Percentiles rank a stretch among this genome's conserved stretches.
Conservation (phyloP, 2,113 vertebrate genomes). For the Sceloporus undulatus region DNA sequence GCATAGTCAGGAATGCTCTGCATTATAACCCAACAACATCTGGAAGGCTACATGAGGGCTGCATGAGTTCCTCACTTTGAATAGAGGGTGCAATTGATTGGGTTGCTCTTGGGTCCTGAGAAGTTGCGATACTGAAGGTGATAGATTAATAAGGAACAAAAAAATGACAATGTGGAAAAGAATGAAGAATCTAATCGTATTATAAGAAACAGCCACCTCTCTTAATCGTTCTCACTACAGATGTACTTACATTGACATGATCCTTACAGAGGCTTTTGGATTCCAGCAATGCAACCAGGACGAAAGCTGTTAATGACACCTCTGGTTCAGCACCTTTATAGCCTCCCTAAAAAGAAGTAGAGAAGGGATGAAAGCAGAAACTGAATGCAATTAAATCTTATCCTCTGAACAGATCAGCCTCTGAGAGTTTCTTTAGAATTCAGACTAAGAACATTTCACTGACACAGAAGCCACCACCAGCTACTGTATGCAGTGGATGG, state of each 20-base stretch:
- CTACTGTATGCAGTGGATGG: not conserved
- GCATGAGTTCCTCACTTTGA: too few species aligned
- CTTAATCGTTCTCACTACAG: not conserved
- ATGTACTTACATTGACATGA: constrained; percentile 78
- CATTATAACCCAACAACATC: too few species aligned
- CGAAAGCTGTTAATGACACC: constrained; percentile 87
- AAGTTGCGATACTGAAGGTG: not conserved
- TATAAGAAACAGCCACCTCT: not conserved
- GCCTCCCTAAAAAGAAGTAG: constrained; percentile 76
- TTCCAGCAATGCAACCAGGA: constrained; percentile 85
- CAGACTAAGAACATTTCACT: too few species aligned
- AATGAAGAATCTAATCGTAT: fast-evolving
- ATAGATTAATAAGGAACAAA: not conserved
- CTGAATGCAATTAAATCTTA: not conserved
- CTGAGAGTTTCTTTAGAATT: too few species aligned
- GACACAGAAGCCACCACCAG: not conserved
- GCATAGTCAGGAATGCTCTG: too few species aligned
- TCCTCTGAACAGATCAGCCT: not conserved
- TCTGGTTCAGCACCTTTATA: constrained; percentile 71
- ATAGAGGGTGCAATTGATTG: too few species aligned
- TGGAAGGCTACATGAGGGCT: too few species aligned
- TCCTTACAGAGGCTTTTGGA: constrained; percentile 71
- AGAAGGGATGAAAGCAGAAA: too few species aligned
- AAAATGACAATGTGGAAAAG: not conserved
- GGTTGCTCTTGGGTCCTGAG: not conserved